A percentile compares a stretch with the other conserved stretches of the same genome.
Conservation (phyloP, 2,113 vertebrate species). For the Microcebus jonahi region DNA sequence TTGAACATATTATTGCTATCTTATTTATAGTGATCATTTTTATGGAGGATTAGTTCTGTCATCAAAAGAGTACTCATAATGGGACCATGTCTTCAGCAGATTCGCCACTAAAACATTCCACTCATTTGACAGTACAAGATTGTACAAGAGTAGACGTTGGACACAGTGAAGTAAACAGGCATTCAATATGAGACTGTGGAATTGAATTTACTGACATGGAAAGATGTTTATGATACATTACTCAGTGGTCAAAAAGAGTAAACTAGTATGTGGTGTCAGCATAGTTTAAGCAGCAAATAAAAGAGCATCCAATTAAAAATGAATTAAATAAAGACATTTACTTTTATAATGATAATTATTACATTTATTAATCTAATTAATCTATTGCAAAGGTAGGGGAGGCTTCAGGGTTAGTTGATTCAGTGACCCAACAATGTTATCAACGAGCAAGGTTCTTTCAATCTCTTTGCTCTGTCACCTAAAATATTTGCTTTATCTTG, state of each 20-base stretch:
- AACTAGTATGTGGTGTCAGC: background rate
- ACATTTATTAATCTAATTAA: background rate
- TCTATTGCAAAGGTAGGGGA: background rate
- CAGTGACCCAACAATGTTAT: background rate
- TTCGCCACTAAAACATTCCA: background rate
- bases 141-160: background rate
- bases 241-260: background rate
- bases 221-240: background rate
- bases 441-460: background rate
- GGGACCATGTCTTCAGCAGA: background rate
- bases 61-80: background rate
- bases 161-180: background rate
- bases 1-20: background rate
- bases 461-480: background rate
- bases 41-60: background rate
- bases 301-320: background rate
- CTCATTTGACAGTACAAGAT: background rate
- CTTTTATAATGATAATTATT: background rate
- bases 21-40: background rate
- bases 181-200: background rate
- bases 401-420: background rate
- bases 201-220: background rate
- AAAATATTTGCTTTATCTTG: background rate
- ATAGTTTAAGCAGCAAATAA: slow-evolving; percentile 9
- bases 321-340: background rate